Percentiles rank a stretch among this genome's conserved stretches.
These are phyloP conservation scores for Tychaedon coryphoeus DNA, from an alignment of 2,113 vertebrate species.

Conservation along the genomic window DNA sequence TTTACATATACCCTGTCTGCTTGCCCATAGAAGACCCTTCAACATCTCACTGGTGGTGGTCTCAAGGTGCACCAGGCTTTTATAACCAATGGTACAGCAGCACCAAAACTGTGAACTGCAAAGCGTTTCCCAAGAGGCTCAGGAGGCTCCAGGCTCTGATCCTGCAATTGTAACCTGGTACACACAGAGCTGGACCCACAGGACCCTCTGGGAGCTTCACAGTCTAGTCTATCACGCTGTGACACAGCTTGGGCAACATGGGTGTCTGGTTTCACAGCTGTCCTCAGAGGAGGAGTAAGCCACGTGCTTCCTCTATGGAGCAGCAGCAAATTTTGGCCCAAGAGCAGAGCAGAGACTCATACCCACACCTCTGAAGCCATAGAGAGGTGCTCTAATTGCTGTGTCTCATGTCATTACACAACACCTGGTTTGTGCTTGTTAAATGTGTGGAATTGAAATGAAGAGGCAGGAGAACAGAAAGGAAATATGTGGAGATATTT, in stretches of 20 bases:
- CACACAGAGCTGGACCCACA: not conserved
- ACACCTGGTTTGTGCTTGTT: not conserved
- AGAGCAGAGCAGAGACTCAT: not conserved
- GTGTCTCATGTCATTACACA: not conserved
- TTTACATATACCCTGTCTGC: not conserved
- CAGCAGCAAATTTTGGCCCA: not conserved
- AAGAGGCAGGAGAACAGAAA: not conserved
- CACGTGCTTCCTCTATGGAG: not conserved
- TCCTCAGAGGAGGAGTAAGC: rapidly evolving
- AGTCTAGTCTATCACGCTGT: rapidly evolving
- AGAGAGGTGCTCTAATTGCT: not conserved
- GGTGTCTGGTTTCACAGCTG: not conserved
- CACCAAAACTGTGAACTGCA: not conserved
- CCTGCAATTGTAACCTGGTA: not conserved
- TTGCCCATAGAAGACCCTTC: not conserved
- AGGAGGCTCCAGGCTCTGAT: not conserved
- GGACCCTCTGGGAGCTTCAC: not conserved
- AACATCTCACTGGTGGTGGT: not conserved
- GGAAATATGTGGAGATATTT: not conserved
- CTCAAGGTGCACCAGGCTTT: not conserved
- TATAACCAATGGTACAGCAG: not conserved
- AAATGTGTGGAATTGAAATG: not conserved
- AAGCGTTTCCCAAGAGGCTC: not conserved
- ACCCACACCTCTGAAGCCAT: not conserved
- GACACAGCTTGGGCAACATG: rapidly evolving